These are phyloP conservation scores for Onchidella celtica DNA, from an alignment of 2,888 invertebrate genomes.

Conservation along the genomic window DNA sequence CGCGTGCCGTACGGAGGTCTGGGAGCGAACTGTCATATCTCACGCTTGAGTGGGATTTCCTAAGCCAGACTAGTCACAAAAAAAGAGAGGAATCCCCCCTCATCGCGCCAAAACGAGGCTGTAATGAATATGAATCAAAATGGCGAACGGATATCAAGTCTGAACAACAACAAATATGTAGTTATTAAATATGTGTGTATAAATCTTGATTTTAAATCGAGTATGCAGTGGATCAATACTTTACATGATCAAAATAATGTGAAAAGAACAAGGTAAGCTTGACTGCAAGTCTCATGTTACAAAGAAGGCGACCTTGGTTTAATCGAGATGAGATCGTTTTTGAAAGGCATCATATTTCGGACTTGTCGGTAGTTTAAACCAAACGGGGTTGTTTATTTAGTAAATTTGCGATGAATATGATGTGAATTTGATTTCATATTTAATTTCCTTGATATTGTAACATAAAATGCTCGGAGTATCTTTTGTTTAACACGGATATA, in stretches of 20 bases:
- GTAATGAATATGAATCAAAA: slow-evolving; percentile 51
- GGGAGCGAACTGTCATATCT: slow-evolving; percentile 5
- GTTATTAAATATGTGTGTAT: neutral
- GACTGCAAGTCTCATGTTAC: neutral
- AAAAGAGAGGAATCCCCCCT: slow-evolving; percentile 37
- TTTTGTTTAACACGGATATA: neutral
- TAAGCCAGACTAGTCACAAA: slow-evolving; percentile 21
- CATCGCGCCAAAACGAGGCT: slow-evolving; percentile 50
- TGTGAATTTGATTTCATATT: too few relatives aligned
- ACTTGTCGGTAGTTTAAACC: neutral
- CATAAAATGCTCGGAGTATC: too few relatives aligned
- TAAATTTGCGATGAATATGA: neutral
- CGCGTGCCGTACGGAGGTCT: neutral
- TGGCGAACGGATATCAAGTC: slow-evolving; percentile 49
- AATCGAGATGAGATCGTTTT: neutral
- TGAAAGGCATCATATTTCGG: neutral
- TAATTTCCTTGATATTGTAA: too few relatives aligned
- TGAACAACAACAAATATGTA: slow-evolving; percentile 47
- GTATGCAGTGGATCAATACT: neutral
- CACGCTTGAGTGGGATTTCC: slow-evolving; percentile 47
- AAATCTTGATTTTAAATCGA: neutral
- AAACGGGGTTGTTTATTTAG: neutral
- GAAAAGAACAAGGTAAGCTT: slow-evolving; percentile 27
- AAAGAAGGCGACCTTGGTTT: slow-evolving; percentile 29
- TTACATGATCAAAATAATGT: neutral